phyloP scores from a whole-genome alignment of 2,888 invertebrate species.

The Orchesellides sinensis region DNA sequence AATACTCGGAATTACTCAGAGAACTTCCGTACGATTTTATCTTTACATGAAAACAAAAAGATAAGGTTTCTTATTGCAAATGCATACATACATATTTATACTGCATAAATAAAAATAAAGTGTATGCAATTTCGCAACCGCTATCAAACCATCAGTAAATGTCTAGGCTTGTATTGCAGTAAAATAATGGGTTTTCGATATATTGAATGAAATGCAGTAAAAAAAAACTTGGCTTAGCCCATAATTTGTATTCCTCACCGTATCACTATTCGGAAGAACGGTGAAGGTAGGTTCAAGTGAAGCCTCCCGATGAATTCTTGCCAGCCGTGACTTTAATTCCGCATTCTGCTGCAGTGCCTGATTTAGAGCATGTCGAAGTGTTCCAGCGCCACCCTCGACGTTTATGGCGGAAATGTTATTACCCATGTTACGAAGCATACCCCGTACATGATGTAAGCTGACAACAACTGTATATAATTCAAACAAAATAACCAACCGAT shows the following conservation, averaged over 20 bases:
- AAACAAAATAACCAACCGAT: conserved; percentile 23
- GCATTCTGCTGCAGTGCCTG: conserved; percentile 86
- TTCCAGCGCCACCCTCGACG: conserved; percentile 76
- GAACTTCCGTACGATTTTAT: conserved; percentile 83
- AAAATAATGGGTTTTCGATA: neutral
- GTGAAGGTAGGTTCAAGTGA: conserved; percentile 78
- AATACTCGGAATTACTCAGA: conserved; percentile 87
- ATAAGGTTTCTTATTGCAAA: too few relatives aligned
- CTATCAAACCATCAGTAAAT: too few relatives aligned
- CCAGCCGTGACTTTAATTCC: conserved; percentile 81
- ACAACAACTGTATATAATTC: conserved; percentile 68
- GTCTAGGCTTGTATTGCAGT: neutral
- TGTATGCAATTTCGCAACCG: too few relatives aligned
- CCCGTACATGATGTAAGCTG: conserved; percentile 70
- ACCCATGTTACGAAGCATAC: conserved; percentile 71
- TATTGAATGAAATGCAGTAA: neutral
- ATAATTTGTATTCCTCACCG: conserved; percentile 64
- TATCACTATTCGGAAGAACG: conserved; percentile 78
- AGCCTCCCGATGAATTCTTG: conserved; percentile 76
- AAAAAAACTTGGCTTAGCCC: too few relatives aligned
- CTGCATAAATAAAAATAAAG: too few relatives aligned
- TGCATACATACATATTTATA: too few relatives aligned
- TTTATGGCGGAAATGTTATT: conserved; percentile 68
- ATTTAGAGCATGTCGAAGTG: conserved; percentile 81
- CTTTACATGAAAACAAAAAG: conserved; percentile 46